These are phyloP conservation scores for Lutjanus erythropterus DNA, from an alignment of 2,113 vertebrate species.

Conservation along the genomic window DNA sequence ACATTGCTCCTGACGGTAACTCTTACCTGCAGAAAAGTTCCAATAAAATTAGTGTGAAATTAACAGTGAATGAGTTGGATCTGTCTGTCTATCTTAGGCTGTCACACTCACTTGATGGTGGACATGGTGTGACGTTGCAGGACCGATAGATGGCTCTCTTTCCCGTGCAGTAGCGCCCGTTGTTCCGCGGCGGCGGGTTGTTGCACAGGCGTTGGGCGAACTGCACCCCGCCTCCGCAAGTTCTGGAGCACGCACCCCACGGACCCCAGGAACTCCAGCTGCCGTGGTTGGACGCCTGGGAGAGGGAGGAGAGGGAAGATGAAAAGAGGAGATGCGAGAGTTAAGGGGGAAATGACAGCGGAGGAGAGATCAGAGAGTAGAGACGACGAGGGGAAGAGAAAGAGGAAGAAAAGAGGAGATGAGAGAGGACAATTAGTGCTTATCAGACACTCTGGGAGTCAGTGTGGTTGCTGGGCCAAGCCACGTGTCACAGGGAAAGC, in stretches of 20 bases:
- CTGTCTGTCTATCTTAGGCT: neutral
- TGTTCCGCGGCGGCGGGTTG: constrained; percentile 95
- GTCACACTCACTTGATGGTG: constrained; percentile 83
- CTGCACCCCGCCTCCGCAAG: constrained; percentile 94
- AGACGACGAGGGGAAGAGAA: neutral
- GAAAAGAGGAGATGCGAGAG: constrained; percentile 5
- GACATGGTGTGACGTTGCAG: constrained; percentile 90
- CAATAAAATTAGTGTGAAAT: neutral
- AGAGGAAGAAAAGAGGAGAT: constrained; percentile 3
- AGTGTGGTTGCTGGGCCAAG: neutral
- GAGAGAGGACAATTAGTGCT: constrained; percentile 46
- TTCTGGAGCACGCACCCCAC: constrained; percentile 94
- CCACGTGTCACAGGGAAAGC: constrained; percentile 30
- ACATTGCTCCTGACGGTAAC: constrained; percentile 95
- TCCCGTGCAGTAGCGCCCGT: constrained; percentile 94
- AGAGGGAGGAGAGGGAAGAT: neutral
- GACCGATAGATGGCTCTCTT: constrained; percentile 96
- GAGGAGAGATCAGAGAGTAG: constrained; percentile 39
- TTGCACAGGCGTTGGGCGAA: constrained; percentile 96
- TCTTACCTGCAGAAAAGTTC: constrained; percentile 86
- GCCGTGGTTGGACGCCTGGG: constrained; percentile 94
- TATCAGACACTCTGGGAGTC: constrained; percentile 36
- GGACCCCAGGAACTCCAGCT: constrained; percentile 98
- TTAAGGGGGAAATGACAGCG: constrained; percentile 3
- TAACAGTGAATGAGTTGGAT: too few relatives aligned